Evolutionary conservation across 1,140 invertebrate genomes (phyloP).

Genomic region (Papilio dardanus): DNA sequence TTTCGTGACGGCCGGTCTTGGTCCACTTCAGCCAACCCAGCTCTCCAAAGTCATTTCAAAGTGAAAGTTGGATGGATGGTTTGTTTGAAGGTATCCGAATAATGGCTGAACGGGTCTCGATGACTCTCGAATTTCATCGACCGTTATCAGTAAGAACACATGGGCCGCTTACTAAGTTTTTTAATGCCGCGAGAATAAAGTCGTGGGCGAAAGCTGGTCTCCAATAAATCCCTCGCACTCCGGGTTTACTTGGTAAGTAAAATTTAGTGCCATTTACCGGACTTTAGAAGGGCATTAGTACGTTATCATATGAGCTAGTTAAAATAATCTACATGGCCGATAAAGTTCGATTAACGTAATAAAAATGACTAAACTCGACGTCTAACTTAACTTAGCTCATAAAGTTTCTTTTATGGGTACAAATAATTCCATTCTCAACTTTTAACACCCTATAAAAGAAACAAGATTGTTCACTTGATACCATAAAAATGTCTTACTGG

Average conservation of each 20-base stretch:
- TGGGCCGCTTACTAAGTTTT: too few species aligned
- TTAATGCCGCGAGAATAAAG: too few species aligned
- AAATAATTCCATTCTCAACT: conserved; percentile 30
- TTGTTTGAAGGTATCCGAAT: too few species aligned
- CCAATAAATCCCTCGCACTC: too few species aligned
- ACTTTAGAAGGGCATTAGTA: neutral
- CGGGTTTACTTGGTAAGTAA: neutral
- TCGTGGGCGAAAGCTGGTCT: too few species aligned
- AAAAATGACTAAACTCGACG: conserved; percentile 9
- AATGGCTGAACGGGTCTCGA: too few species aligned
- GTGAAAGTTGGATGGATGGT: too few species aligned
- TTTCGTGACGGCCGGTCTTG: too few species aligned
- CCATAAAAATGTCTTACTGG: conserved; percentile 25
- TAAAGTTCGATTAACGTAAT: neutral
- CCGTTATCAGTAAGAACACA: too few species aligned
- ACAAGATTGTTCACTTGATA: conserved; percentile 31
- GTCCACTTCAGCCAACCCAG: too few species aligned
- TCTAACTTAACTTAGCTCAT: conserved; percentile 7
- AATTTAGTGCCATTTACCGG: neutral
- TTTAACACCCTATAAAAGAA: conserved; percentile 34
- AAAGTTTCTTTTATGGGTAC: conserved; percentile 29
- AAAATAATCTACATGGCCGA: neutral
- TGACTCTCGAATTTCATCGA: too few species aligned
- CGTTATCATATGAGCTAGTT: neutral
- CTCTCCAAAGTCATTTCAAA: too few species aligned